phyloP scores from a whole-genome alignment of 2,113 vertebrate species.

The Pycnonotus jocosus region DNA sequence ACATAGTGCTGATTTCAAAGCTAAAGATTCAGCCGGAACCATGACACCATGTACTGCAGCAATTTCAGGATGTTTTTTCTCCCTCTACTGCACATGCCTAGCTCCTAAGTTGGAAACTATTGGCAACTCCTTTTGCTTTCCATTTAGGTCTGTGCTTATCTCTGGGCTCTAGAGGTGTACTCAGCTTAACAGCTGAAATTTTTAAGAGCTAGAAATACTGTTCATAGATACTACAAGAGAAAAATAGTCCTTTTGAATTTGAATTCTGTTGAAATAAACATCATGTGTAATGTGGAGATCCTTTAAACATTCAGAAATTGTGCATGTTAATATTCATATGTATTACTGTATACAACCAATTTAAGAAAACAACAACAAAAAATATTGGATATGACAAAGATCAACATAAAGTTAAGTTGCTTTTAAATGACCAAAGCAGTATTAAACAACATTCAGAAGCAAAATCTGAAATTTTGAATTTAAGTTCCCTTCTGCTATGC shows the following conservation, averaged over 20 bases:
- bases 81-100: not conserved
- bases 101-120: not conserved
- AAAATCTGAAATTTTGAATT: not conserved
- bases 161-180: not conserved
- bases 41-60: fast-evolving
- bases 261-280: not conserved
- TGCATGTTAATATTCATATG: not conserved
- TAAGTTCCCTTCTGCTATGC: not conserved
- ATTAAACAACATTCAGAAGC: not conserved
- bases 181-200: not conserved
- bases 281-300: not conserved
- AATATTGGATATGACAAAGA: not conserved
- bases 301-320: not conserved
- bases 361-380: not conserved
- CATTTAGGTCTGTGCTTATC: not conserved
- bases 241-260: not conserved
- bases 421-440: not conserved
- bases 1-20: not conserved
- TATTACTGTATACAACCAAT: not conserved
- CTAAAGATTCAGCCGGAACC: not conserved
- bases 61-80: not conserved
- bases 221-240: not conserved
- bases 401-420: not conserved
- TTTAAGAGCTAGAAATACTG: not conserved
- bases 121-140: not conserved